These are phyloP conservation scores for Strix aluco DNA, from an alignment of 2,113 vertebrate species.

Conservation along the genomic window DNA sequence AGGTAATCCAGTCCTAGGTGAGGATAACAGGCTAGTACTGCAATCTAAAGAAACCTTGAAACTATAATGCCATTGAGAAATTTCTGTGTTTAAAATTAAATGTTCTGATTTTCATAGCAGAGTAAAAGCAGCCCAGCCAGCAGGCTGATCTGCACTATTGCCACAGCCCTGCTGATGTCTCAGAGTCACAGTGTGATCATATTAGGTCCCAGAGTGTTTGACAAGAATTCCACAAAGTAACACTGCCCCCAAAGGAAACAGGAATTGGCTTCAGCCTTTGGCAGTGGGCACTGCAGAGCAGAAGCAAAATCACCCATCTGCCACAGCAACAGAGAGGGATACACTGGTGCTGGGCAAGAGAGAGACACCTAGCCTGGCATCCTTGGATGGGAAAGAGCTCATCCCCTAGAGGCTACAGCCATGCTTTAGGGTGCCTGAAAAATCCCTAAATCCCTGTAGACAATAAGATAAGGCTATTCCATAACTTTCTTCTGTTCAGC, in stretches of 20 bases:
- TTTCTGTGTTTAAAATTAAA: not conserved
- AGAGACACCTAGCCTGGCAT: not conserved
- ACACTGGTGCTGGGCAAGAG: not conserved
- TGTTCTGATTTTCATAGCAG: not conserved
- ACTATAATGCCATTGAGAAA: not conserved
- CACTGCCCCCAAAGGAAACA: not conserved
- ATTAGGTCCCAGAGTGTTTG: not conserved
- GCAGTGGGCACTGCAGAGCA: not conserved
- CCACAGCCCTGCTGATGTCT: not conserved
- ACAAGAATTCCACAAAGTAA: not conserved
- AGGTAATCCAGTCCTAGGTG: not conserved
- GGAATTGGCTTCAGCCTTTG: not conserved
- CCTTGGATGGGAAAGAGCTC: not conserved
- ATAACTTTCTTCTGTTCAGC: not conserved
- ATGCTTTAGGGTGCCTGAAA: not conserved
- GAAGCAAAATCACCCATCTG: not conserved
- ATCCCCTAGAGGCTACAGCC: not conserved
- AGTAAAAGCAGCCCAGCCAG: not conserved
- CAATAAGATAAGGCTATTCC: not conserved
- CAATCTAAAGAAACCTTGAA: not conserved
- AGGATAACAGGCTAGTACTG: not conserved
- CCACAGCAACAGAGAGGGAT: not conserved
- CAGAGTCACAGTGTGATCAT: not conserved
- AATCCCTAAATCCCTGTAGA: not conserved
- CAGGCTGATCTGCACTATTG: not conserved